A percentile compares a stretch with the other conserved stretches of the same genome.
Conservation (phyloP, 2,888 invertebrate genomes). For the Kuschelorhynchus macadamiae region DNA sequence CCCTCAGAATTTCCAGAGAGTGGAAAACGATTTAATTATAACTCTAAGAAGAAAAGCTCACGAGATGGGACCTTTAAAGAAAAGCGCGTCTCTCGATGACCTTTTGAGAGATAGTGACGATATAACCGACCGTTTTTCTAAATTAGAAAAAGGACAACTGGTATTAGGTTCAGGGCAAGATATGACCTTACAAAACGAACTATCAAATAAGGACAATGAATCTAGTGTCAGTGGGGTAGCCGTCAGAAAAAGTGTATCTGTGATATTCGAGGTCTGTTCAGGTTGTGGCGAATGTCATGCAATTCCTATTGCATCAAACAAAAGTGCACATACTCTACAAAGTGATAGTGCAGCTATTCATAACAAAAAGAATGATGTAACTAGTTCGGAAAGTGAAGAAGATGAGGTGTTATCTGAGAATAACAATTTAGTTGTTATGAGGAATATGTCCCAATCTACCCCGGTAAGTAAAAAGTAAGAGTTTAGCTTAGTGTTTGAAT, state of each 20-base stretch:
- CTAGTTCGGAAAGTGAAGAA: not conserved
- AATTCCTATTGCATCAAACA: not conserved
- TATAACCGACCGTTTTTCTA: not conserved
- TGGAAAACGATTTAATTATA: conserved; percentile 26
- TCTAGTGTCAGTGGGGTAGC: conserved; percentile 1
- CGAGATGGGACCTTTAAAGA: conserved; percentile 32
- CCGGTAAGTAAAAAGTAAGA: too few relatives aligned
- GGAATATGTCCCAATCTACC: conserved; percentile 21
- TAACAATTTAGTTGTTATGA: conserved; percentile 23
- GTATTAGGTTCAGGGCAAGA: conserved; percentile 16
- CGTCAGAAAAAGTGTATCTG: not conserved
- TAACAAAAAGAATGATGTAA: not conserved
- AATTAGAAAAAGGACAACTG: conserved; percentile 14
- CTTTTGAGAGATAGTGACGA: conserved; percentile 33
- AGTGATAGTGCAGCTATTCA: not conserved
- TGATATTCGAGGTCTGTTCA: not conserved
- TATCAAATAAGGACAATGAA: not conserved
- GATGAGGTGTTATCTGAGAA: conserved; percentile 6
- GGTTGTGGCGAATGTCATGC: not conserved
- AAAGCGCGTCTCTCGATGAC: conserved; percentile 32
- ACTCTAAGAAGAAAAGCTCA: conserved; percentile 12
- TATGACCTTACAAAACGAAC: not conserved
- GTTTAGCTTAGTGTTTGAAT: too few relatives aligned
- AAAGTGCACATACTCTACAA: not conserved
- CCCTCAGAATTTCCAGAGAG: conserved; percentile 31